Evolutionary conservation across 2,797 vertebrate species (phyloP), one percentile per base, ranked within the genome.

Genomic region (Coregonus ussuriensis): DNA sequence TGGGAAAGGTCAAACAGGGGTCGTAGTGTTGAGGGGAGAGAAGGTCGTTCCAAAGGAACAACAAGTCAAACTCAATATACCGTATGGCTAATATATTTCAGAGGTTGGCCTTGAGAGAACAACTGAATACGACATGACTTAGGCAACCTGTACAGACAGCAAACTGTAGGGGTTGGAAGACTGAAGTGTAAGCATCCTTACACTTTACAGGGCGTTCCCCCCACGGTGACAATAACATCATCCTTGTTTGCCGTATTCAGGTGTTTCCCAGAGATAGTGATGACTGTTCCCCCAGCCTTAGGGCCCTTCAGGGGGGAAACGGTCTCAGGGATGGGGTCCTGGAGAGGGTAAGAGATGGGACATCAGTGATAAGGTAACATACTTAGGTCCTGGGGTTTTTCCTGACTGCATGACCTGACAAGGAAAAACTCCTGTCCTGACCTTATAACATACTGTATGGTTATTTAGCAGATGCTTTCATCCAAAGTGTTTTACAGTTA

Each of bases 191-290:
- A 47, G 14, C 15, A 65, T 29, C 11, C n/a, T 78, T 93, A 99
- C 98, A 99, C 95, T 86, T 93, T 85, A 88, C 98, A 99, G 53
- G 90, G 85, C 62, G 95, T 91, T 1, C 54, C 83, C 0, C 89
- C 95, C 0, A 99, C 91, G 0, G 78, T 88, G 83, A 99, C 93
- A 0, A 77, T 74, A 31, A 99, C 85, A 15, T 99, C 98, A 2
- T 95, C 93, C 85, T 92, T 91, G 6, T 94, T 95, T 3, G 96
- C 98, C 0, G 97, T 98, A 88, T 96, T 91, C 86, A 99, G 86
- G 79, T 95, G 1, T 0, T 29, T 13, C 54, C 98, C 98, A 0
- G 0, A 71, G 88, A 99, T 97, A 66, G 96, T 98, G 89, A 99
- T 93, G 0, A 87, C 77, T 0, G 97, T 99, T 21, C 97, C 97